Conservation (phyloP, 2,113 vertebrate genomes). For the Xenopus laevis region DNA sequence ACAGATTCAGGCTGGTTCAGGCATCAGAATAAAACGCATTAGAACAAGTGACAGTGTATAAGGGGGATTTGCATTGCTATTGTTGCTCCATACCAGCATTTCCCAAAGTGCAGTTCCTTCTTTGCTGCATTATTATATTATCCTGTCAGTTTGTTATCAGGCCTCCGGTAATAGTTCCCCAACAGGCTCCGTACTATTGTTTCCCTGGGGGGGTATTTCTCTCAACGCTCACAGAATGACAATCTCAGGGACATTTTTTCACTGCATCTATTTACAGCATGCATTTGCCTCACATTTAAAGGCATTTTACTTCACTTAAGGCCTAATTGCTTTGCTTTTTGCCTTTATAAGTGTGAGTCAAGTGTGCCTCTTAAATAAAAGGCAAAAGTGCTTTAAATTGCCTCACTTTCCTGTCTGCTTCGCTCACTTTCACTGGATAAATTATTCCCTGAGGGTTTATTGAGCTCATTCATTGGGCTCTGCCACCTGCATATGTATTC, state of each 20-base stretch:
- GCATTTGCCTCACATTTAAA: conserved; percentile 22
- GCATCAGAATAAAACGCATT: no score
- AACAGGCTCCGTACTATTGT: background rate
- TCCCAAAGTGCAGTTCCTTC: background rate
- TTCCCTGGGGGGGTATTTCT: conserved; percentile 19
- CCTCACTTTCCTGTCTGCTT: conserved; percentile 23
- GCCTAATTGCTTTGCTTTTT: conserved; percentile 33
- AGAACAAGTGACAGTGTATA: no score
- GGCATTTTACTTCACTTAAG: conserved; percentile 23
- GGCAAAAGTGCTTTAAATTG: conserved; percentile 37
- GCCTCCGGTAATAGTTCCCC: conserved; percentile 2
- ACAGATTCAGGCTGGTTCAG: no score
- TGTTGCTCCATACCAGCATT: no score
- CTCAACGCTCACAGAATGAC: background rate
- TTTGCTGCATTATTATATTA: conserved; percentile 8
- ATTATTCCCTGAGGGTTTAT: conserved; percentile 39
- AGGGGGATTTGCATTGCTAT: no score
- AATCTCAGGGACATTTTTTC: background rate
- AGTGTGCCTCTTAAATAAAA: conserved; percentile 28
- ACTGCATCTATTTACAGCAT: background rate
- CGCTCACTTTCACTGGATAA: conserved; percentile 31
- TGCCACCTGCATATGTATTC: conserved; percentile 44
- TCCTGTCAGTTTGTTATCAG: conserved; percentile 11
- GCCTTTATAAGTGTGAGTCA: conserved; percentile 12
- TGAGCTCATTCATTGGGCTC: conserved; percentile 36